Conservation (phyloP, 2,797 vertebrate species). For the Bufotes viridis region DNA sequence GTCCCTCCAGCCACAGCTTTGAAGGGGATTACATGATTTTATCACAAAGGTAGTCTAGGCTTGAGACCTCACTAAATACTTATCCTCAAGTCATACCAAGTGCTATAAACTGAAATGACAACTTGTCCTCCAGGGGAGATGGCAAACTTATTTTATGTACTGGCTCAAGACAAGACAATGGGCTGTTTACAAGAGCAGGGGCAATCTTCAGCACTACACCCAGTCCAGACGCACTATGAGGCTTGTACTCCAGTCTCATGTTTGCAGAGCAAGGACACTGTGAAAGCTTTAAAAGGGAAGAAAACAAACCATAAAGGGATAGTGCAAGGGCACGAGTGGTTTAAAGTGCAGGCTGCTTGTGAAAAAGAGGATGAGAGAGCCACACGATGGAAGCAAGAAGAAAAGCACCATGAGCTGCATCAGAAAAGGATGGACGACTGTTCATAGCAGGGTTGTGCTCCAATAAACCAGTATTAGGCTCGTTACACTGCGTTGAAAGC, state of each 20-base stretch:
- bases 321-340: conserved; percentile 42
- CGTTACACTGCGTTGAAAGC: no score
- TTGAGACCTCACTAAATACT: conserved; percentile 13
- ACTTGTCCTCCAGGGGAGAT: conserved; percentile 21
- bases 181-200: conserved; percentile 42
- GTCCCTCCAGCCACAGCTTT: neutral
- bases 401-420: neutral
- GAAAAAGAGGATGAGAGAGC: conserved; percentile 55
- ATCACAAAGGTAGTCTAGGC: conserved; percentile 26
- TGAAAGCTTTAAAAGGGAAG: conserved; percentile 30
- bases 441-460: no score
- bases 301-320: conserved; percentile 31
- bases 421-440: neutral
- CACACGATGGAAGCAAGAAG: conserved; percentile 50
- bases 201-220: neutral
- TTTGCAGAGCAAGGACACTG: conserved; percentile 45
- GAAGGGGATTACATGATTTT: conserved; percentile 23
- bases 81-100: conserved; percentile 9
- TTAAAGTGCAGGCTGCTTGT: conserved; percentile 17
- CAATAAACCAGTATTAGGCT: neutral
- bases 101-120: conserved; percentile 42
- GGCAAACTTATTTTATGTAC: conserved; percentile 23
- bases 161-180: conserved; percentile 44
- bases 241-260: conserved; percentile 33
- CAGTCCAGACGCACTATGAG: conserved; percentile 20